Evolutionary conservation across 2,888 invertebrate species (phyloP).

Genomic region (Drosophila demipolita): DNA sequence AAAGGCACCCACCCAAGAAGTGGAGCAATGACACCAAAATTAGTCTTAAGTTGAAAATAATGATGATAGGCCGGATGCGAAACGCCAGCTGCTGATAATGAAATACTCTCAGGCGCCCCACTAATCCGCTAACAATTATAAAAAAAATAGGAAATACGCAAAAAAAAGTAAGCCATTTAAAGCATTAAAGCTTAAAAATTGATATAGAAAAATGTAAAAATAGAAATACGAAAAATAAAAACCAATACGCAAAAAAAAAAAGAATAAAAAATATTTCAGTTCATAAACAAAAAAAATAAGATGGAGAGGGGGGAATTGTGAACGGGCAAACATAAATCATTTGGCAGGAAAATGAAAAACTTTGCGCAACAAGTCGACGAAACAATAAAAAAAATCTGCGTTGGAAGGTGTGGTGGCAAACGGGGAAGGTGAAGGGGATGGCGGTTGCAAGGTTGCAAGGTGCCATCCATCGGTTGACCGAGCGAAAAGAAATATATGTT

Average conservation of each 20-base stretch:
- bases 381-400: conserved; percentile 66
- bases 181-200: conserved; percentile 35
- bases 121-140: conserved; percentile 61
- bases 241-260: conserved; percentile 30
- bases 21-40: conserved; percentile 57
- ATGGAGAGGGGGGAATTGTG: conserved; percentile 48
- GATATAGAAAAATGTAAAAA: neutral
- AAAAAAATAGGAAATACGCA: conserved; percentile 1
- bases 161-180: neutral
- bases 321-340: conserved; percentile 73
- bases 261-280: conserved; percentile 20
- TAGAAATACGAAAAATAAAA: conserved; percentile 9
- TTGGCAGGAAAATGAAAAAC: conserved; percentile 73
- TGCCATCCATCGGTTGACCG: conserved; percentile 59
- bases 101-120: conserved; percentile 32
- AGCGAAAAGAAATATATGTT: conserved; percentile 68
- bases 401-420: conserved; percentile 13
- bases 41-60: conserved; percentile 75
- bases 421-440: neutral
- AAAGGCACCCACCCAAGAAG: conserved; percentile 22
- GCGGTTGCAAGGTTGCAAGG: conserved; percentile 29
- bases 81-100: conserved; percentile 74
- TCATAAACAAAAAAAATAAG: conserved; percentile 35
- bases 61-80: conserved; percentile 70
- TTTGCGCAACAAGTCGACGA: conserved; percentile 76